phyloP scores from a whole-genome alignment of 2,113 vertebrate species.

The Leptosomus discolor region DNA sequence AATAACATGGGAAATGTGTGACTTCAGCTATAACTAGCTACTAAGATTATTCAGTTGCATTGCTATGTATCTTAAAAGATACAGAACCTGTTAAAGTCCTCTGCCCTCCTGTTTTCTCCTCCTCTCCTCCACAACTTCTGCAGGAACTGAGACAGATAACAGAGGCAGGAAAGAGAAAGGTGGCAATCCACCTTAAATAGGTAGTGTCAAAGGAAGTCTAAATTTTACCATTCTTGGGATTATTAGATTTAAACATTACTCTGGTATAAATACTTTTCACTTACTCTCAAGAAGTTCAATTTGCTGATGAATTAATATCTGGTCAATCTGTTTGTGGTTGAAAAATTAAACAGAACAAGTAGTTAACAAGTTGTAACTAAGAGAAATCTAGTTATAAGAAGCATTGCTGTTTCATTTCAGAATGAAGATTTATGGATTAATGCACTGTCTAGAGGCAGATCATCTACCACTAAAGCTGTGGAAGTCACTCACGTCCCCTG shows the following conservation, averaged over 20 bases:
- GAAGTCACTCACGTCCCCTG: fast-evolving
- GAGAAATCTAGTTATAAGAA: neutral
- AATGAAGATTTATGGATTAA: neutral
- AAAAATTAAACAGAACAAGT: conserved; percentile 45
- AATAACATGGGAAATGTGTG: neutral
- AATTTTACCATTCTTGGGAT: neutral
- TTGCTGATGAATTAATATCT: conserved; percentile 91
- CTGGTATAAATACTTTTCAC: neutral
- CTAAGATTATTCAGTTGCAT: neutral
- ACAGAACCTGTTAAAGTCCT: neutral
- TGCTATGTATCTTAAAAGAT: neutral
- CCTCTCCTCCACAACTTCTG: neutral
- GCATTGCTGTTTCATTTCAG: neutral
- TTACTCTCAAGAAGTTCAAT: conserved; percentile 90
- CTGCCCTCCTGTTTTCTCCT: neutral
- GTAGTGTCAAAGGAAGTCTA: neutral
- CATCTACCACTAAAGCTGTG: neutral
- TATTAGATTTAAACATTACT: neutral
- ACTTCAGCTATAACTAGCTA: neutral
- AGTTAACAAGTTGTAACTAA: neutral
- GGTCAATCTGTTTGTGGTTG: conserved; percentile 81
- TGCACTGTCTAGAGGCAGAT: neutral
- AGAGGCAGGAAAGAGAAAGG: neutral
- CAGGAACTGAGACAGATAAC: neutral
- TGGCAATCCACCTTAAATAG: neutral